Percentiles rank a stretch among this genome's conserved stretches.
These are phyloP conservation scores for Ictalurus furcatus DNA, from an alignment of 2,113 vertebrate species.

Conservation along the genomic window DNA sequence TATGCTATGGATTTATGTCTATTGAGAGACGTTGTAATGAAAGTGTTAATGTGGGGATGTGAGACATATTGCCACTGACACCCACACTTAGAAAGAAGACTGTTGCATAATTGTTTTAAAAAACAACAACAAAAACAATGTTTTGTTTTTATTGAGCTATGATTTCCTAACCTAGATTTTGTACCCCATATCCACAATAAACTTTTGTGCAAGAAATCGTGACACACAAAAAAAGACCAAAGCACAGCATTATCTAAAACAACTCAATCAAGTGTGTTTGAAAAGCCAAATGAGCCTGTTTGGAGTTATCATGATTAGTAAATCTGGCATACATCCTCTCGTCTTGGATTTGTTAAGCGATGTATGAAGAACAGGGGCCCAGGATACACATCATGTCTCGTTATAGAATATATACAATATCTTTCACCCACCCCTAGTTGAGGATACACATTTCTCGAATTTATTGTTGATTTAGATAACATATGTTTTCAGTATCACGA, in stretches of 20 bases:
- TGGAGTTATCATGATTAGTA: not conserved
- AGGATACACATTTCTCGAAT: not conserved
- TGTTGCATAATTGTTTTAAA: not conserved
- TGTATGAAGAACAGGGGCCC: not conserved
- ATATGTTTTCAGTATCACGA: not conserved
- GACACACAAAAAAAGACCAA: not conserved
- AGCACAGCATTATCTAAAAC: not conserved
- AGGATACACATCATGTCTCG: not conserved
- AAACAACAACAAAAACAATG: no score
- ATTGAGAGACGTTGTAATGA: not conserved
- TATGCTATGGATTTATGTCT: not conserved
- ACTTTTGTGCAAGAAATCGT: not conserved
- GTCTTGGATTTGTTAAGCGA: not conserved
- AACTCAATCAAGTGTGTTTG: not conserved
- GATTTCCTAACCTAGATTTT: not conserved
- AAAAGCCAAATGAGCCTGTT: not conserved
- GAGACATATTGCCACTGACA: not conserved
- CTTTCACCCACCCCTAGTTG: not conserved
- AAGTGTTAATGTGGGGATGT: not conserved
- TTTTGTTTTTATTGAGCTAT: not conserved
- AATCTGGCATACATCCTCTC: not conserved
- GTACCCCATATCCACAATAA: not conserved
- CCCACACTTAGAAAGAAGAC: not conserved
- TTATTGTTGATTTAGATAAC: not conserved
- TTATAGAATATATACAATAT: not conserved